Conservation (phyloP, 2,797 vertebrate genomes). For the Tragopan temminckii region DNA sequence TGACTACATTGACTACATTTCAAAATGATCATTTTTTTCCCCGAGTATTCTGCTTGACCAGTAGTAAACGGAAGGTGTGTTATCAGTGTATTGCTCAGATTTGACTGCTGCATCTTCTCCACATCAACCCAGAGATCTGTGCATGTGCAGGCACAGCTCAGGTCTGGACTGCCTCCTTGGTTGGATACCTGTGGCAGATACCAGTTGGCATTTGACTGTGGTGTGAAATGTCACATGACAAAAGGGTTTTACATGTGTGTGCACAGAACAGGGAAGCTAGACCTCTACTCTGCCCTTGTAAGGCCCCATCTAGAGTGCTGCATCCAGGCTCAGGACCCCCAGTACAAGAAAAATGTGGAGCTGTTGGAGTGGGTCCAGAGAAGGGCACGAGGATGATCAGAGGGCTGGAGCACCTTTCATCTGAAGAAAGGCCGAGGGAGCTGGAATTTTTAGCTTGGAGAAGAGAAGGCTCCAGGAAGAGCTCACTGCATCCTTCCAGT, state of each 20-base stretch:
- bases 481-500: no score
- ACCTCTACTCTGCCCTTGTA: neutral
- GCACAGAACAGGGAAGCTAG: neutral
- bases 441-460: no score
- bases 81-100: neutral
- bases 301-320: no score
- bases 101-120: neutral
- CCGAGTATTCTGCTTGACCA: neutral
- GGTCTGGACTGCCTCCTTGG: accelerated
- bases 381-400: no score
- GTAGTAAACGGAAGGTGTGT: accelerated
- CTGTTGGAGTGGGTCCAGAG: no score
- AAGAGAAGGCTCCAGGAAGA: no score
- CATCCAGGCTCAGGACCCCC: no score
- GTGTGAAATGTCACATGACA: neutral
- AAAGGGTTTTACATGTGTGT: neutral
- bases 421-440: no score
- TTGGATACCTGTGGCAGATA: neutral
- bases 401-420: no score
- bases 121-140: neutral
- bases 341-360: no score
- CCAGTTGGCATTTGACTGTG: neutral
- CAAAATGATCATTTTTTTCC: neutral
- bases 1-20: neutral
- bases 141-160: neutral